Evolutionary conservation across 2,113 vertebrate genomes (phyloP), one percentile per base, ranked within the genome.

Genomic region (Podocnemis expansa): DNA sequence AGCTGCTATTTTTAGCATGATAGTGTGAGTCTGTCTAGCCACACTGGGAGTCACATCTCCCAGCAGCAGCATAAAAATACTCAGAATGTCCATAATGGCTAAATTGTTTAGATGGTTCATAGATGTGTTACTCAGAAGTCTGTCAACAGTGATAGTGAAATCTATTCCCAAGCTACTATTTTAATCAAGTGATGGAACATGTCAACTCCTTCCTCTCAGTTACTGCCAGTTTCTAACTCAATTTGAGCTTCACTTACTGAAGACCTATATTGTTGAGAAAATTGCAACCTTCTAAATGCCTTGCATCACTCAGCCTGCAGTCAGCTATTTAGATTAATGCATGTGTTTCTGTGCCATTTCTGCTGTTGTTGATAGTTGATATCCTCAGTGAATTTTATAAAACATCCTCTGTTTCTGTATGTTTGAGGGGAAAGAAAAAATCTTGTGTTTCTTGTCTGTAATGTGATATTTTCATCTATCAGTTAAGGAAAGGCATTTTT

Each of bases 241-340:
- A 49, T 94, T 96, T 93, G n/a, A 94, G 78, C 25, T 79, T 84
- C 47, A 85, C 47, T 90, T 89, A 51, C 6, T 83, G 79, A 91
- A 94, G 81, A 83, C 47, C 51, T 70, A 12, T 38, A 88, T 80
- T 81, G 83, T 60, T 86, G 38, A n/a, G 19, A 91, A 96, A 97
- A 93, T n/a, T 87, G 7, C 16, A 79, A 4, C 10, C 12, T 81
- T 94, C 82, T 87, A 85, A 92, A 89, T 78, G 38, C 73, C 45
- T 90, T 92, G 11, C 78, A 79, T 90, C n/a, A 31, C 67, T 93
- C 56, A 88, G 6, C 83, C 7, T 47, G 16, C 81, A 52, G 82
- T 89, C 49, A 84, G 55, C 63, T 95, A 78, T 91, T 94, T 82
- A 85, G 63, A 94, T 94, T 93, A 75, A 93, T 84, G 3, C 55